Evolutionary conservation across 2,888 invertebrate genomes (phyloP), one percentile per base, ranked within the genome.

Genomic region (Nycteola revayana): DNA sequence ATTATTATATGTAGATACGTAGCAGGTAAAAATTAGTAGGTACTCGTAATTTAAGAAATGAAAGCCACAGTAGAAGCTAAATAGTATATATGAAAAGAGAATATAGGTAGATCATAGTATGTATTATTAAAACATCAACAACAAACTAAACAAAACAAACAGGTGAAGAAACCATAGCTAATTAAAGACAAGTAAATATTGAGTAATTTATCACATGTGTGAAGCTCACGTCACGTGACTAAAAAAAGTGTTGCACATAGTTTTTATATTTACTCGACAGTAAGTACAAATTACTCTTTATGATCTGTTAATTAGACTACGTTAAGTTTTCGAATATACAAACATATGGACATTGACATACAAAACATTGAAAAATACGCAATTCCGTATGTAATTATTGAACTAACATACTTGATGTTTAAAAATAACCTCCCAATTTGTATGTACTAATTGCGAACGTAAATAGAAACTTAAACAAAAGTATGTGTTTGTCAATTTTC

Each of bases 231-330:
- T 14, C 2, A 3, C 14, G 28, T 35, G 32, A 35, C n/a, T 9
- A 28, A 25, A 42, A 11, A 40, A 30, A 40, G 33, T 38, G 42
- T 50, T 45, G 58, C 55, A 57, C 14, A 14, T 14, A 14, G 14
- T 14, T 14, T 5, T 14, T 3, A 42, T 50, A 23, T 50, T 50
- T 48, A 41, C 37, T 7, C 24, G 9, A 38, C 29, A 26, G 28
- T 37, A 29, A 34, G 42, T 35, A 54, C 54, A 50, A 47, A 55
- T 50, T 39, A 58, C 42, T 39, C 36, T 51, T 39, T 53, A 35
- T 36, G 45, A 51, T 47, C 36, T 14, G 28, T 44, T 54, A 54
- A 56, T 56, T 56, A 57, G 54, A 47, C 31, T 29, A 31, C 39
- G 43, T 53, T 42, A 47, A 56, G 58, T 42, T 38, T 45, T 20